Conservation (phyloP, 2,113 vertebrate species). For the Pedionomus torquatus region DNA sequence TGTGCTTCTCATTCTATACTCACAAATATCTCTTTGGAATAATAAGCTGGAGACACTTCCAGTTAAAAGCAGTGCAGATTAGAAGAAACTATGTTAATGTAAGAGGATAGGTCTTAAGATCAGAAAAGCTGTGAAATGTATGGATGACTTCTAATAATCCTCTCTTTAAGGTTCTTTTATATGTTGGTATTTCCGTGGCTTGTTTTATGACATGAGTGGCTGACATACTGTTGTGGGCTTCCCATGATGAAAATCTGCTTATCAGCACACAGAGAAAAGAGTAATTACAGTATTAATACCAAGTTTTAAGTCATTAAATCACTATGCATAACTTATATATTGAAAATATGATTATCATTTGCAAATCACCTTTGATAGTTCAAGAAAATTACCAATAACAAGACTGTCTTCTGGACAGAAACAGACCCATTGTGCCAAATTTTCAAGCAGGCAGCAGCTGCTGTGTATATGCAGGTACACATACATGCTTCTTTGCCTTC, state of each 20-base stretch:
- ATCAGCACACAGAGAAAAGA: not conserved
- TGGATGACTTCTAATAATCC: not conserved
- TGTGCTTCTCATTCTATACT: not conserved
- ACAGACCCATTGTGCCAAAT: not conserved
- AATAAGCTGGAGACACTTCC: conserved; percentile 9
- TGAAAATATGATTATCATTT: not conserved
- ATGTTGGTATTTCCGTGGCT: not conserved
- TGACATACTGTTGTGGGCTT: not conserved
- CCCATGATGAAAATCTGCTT: not conserved
- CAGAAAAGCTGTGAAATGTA: not conserved
- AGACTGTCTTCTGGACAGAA: not conserved
- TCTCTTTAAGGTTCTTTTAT: not conserved
- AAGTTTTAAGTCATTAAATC: not conserved
- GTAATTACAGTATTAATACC: not conserved
- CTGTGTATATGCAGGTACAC: not conserved
- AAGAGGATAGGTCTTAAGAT: not conserved
- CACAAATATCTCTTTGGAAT: not conserved
- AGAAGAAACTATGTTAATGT: not conserved
- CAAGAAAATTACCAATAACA: not conserved
- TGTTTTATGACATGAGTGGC: not conserved
- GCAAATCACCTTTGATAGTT: not conserved
- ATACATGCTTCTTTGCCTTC: not conserved
- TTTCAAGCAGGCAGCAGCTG: not conserved
- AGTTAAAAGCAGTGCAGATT: conserved; percentile 7
- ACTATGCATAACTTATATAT: not conserved